phyloP scores from a whole-genome alignment of 2,888 invertebrate genomes.

The Hypomecis punctinalis region DNA sequence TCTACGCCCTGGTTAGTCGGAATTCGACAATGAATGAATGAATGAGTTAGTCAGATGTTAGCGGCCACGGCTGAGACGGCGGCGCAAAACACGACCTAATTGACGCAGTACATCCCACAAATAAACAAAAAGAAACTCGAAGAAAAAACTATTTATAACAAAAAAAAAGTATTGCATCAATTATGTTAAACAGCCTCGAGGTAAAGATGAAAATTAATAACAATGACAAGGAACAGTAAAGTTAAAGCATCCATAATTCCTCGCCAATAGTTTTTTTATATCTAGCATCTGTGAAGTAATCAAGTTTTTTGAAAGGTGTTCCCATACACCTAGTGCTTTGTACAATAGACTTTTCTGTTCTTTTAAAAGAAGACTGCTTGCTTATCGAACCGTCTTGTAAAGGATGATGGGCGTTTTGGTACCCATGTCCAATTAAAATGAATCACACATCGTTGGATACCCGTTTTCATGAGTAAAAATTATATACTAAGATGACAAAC shows the following conservation, averaged over 20 bases:
- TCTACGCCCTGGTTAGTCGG: constrained; percentile 76
- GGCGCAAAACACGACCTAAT: constrained; percentile 63
- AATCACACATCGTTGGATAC: too few species aligned
- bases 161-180: constrained; percentile 58
- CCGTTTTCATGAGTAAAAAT: too few species aligned
- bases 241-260: constrained; percentile 46
- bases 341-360: constrained; percentile 65
- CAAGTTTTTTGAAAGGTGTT: constrained; percentile 25
- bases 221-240: constrained; percentile 65
- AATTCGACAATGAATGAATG: constrained; percentile 57
- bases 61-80: constrained; percentile 56
- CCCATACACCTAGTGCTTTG: constrained; percentile 51
- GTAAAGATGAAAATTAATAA: constrained; percentile 40
- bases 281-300: constrained; percentile 14
- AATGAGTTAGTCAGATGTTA: constrained; percentile 63
- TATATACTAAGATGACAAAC: too few species aligned
- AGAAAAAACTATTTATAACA: constrained; percentile 43
- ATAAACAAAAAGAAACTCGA: constrained; percentile 38
- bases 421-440: too few species aligned
- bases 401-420: too few species aligned
- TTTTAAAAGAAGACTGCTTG: constrained; percentile 59
- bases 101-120: constrained; percentile 67
- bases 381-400: constrained; percentile 38
- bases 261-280: constrained; percentile 36
- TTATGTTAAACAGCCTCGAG: constrained; percentile 45